Evolutionary conservation across 2,797 vertebrate species (phyloP).

Genomic region (Sebastes steindachneri): DNA sequence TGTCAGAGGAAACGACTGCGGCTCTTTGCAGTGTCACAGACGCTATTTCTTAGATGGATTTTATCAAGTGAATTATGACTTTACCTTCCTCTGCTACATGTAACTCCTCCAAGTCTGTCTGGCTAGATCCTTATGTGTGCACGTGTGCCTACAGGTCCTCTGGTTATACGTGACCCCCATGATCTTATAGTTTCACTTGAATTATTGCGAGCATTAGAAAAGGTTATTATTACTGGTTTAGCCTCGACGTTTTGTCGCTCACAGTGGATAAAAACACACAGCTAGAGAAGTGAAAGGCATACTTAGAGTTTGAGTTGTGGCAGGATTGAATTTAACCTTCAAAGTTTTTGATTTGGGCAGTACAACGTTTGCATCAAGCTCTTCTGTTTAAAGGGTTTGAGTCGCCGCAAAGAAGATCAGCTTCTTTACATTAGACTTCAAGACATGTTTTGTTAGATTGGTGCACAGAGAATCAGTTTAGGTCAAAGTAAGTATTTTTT

Average conservation of each 20-base stretch:
- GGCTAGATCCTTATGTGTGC: not conserved
- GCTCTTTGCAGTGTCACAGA: conserved; percentile 32
- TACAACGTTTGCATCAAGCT: conserved; percentile 8
- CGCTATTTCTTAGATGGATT: conserved; percentile 19
- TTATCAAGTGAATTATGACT: conserved; percentile 39
- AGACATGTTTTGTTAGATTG: conserved; percentile 48
- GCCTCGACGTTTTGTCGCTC: not conserved
- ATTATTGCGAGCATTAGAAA: conserved; percentile 9
- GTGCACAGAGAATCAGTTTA: conserved; percentile 34
- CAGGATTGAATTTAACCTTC: conserved; percentile 8
- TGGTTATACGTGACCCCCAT: conserved; percentile 24
- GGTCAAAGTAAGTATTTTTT: conserved; percentile 55
- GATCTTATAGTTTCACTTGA: conserved; percentile 12
- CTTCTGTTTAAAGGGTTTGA: not conserved
- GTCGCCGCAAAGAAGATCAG: conserved; percentile 34
- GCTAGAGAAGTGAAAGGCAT: not conserved
- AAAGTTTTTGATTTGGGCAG: conserved; percentile 2
- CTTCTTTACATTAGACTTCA: conserved; percentile 39
- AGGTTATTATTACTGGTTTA: not conserved
- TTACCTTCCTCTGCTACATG: not conserved
- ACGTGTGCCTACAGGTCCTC: not conserved
- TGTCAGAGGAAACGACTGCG: conserved; percentile 22
- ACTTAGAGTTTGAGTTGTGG: conserved; percentile 1
- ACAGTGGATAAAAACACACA: not conserved
- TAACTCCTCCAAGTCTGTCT: conserved; percentile 26